Evolutionary conservation across 2,797 vertebrate species (phyloP).

Genomic region (Silurus aristotelis): DNA sequence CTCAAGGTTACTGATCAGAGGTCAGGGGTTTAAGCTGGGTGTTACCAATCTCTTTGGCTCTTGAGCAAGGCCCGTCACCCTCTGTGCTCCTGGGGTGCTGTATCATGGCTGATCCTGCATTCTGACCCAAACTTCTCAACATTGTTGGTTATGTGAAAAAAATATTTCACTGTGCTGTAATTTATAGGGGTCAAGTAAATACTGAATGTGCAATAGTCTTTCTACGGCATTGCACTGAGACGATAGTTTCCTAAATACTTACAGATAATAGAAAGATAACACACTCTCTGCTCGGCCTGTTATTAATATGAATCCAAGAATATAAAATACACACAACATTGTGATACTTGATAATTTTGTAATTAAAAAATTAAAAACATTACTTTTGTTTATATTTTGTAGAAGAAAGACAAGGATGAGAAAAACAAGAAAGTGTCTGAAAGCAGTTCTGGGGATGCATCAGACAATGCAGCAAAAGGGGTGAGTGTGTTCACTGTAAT

Average conservation of each 20-base stretch:
- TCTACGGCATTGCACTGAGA: not conserved
- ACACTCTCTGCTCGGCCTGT: not conserved
- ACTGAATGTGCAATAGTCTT: too few species aligned
- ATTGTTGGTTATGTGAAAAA: too few species aligned
- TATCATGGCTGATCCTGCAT: too few species aligned
- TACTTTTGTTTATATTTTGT: conserved; percentile 40
- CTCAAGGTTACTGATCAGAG: too few species aligned
- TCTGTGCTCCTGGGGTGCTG: too few species aligned
- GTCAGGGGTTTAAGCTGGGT: too few species aligned
- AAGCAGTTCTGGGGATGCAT: not conserved
- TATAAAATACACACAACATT: not conserved
- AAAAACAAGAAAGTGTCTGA: conserved; percentile 49
- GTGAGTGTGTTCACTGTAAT: conserved; percentile 39
- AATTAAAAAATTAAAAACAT: too few species aligned
- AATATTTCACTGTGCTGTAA: not conserved
- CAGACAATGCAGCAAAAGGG: conserved; percentile 53
- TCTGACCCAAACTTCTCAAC: too few species aligned
- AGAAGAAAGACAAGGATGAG: conserved; percentile 69
- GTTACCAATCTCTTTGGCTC: too few species aligned
- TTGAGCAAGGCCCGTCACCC: too few species aligned
- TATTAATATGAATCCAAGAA: not conserved
- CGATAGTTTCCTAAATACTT: too few species aligned
- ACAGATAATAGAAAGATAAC: not conserved
- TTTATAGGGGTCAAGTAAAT: not conserved
- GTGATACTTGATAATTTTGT: not conserved